Conservation (phyloP, 2,888 invertebrate species). For the Caenorhabditis imperialis region DNA sequence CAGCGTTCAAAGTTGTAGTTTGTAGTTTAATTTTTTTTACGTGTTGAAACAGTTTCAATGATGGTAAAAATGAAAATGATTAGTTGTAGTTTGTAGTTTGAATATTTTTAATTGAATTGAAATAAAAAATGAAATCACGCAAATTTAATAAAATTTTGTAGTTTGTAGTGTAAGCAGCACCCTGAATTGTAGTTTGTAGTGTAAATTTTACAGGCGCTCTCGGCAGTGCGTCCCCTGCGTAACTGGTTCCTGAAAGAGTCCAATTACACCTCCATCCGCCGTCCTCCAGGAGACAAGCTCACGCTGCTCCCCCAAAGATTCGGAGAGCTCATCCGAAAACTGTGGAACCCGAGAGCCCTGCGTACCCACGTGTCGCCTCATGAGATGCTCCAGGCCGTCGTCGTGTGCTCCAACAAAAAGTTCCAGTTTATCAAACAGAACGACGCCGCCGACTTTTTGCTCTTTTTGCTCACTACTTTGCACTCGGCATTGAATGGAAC, state of each 20-base stretch:
- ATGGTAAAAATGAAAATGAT: too few relatives aligned
- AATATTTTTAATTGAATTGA: background rate
- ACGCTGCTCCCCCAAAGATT: conserved; percentile 87
- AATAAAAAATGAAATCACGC: background rate
- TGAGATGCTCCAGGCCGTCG: conserved; percentile 93
- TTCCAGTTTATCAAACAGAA: conserved; percentile 99
- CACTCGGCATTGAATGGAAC: conserved; percentile 94
- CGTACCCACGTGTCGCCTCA: conserved; percentile 99
- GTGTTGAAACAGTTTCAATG: too few relatives aligned
- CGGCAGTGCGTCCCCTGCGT: conserved; percentile 93
- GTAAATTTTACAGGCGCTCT: conserved; percentile 86
- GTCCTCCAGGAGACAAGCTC: conserved; percentile 95
- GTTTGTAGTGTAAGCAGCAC: too few relatives aligned
- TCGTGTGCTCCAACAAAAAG: conserved; percentile 95
- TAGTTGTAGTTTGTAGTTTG: conserved; percentile 5
- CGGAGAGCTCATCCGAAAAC: conserved; percentile 83
- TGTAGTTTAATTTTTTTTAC: too few relatives aligned
- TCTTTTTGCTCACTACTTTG: conserved; percentile 96
- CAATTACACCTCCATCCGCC: conserved; percentile 87
- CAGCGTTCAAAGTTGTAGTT: too few relatives aligned
- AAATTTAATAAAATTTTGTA: background rate
- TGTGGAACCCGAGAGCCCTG: conserved; percentile 99
- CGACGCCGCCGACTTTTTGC: conserved; percentile 96
- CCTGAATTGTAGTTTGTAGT: too few relatives aligned
- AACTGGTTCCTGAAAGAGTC: conserved; percentile 95